Evolutionary conservation across 1,140 invertebrate genomes (phyloP), one percentile per base, ranked within the genome.

Genomic region (Anastrepha obliqua): DNA sequence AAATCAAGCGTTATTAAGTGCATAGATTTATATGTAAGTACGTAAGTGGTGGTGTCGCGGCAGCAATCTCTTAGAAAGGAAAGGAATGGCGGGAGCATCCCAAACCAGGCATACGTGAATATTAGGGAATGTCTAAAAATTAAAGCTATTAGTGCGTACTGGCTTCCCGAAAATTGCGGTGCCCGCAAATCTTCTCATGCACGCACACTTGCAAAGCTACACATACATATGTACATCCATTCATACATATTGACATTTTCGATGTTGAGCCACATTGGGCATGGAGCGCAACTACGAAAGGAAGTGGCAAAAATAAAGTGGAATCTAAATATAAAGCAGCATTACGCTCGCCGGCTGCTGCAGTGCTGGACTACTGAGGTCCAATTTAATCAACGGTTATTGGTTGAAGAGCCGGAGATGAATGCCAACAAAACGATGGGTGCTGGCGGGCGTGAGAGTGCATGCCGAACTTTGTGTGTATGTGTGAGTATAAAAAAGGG

Each of bases 331-430:
- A 47, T 42, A 74, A 74, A 47, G 67, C 44, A 29, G 11, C 11
- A 42, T 67, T 29, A 39, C 7, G 2, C 5, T 65, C 7, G n/a
- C 3, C 39, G 11, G 9, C 29, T 20, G 11, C 39, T 8, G 64
- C 20, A 3, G 7, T 67, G 64, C 39, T 11, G 20, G 20, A 1
- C n/a, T 9, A 65, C 20, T 65, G 20, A 3, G n/a, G 20, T 39
- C 64, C 64, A 47, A 47, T 74, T 74, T 74, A 74, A 74, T 74
- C 67, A 74, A 47, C 67, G 42, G 15, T 74, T 74, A 74, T 74
- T 74, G 67, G 13, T 47, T 74, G 42, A 74, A 74, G 67, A 44
- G 67, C 42, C 42, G 13, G 13, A 44, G 67, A 74, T 15, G 39
- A 74, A 74, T 8, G 42, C 44, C 39, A 42, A 42, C 67, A 9